phyloP scores from a whole-genome alignment of 2,113 vertebrate species.

The Gorsachius goisagi region DNA sequence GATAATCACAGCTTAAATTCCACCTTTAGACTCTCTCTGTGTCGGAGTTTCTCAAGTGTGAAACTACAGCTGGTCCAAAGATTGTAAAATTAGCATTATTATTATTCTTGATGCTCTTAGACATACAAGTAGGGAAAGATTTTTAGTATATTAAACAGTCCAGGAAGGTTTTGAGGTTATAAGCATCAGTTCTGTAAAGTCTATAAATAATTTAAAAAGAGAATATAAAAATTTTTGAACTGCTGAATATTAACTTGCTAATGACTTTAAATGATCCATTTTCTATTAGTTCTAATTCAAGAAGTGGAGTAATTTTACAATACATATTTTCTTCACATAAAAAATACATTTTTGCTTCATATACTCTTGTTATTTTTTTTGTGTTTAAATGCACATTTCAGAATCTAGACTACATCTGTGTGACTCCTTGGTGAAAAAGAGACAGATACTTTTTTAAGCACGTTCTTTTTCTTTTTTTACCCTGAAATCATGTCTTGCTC shows the following conservation, averaged over 20 bases:
- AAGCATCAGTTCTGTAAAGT: neutral
- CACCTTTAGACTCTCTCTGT: neutral
- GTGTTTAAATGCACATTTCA: neutral
- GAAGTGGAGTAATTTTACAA: neutral
- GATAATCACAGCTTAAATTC: neutral
- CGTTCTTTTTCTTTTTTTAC: neutral
- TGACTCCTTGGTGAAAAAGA: neutral
- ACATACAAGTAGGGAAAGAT: neutral
- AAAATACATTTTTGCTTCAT: neutral
- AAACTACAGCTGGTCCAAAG: neutral
- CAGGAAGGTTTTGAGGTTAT: neutral
- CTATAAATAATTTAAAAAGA: neutral
- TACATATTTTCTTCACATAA: neutral
- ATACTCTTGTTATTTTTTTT: neutral
- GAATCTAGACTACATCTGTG: neutral
- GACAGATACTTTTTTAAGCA: neutral
- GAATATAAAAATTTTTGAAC: neutral
- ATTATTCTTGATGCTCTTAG: neutral
- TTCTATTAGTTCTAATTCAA: neutral
- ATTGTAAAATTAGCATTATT: neutral
- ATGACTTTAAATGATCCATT: neutral
- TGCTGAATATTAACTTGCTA: neutral
- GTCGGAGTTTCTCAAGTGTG: neutral
- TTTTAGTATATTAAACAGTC: neutral
- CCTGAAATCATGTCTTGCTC: neutral